phyloP scores from a whole-genome alignment of 35 echinoderm and acorn worm species.

The Holothuria glaberrima region DNA sequence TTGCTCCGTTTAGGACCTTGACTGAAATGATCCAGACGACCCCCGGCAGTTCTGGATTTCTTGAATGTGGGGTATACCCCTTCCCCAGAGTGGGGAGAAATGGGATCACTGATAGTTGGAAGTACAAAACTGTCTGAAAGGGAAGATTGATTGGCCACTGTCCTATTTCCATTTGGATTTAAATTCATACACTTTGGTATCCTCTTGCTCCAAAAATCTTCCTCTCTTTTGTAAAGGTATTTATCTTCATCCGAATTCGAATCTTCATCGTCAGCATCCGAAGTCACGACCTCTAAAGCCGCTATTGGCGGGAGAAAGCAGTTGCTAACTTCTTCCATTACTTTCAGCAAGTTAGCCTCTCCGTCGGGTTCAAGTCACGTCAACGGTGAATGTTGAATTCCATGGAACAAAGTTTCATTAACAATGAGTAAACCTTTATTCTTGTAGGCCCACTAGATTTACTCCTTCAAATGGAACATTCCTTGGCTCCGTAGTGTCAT shows the following conservation, averaged over 20 bases:
- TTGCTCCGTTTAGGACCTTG: neutral
- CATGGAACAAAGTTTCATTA: too few relatives aligned
- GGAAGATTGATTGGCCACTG: slow-evolving; percentile 21
- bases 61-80: slow-evolving; percentile 1
- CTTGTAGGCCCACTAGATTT: too few relatives aligned
- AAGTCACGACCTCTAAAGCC: neutral
- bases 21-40: slow-evolving; percentile 38
- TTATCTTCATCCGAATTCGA: slow-evolving; percentile 30
- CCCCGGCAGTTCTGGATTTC: slow-evolving; percentile 40
- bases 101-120: slow-evolving; percentile 5
- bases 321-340: slow-evolving; percentile 30
- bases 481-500: too few relatives aligned
- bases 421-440: too few relatives aligned
- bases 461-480: too few relatives aligned
- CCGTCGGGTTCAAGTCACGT: too few relatives aligned
- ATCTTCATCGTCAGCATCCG: slow-evolving; percentile 34
- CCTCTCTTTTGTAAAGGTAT: slow-evolving; percentile 4
- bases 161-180: slow-evolving; percentile 3
- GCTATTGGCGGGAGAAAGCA: slow-evolving; percentile 31
- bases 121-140: slow-evolving; percentile 47
- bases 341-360: neutral
- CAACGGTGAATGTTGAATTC: too few relatives aligned
- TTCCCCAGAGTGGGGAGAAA: neutral
- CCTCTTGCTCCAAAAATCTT: slow-evolving; percentile 35
- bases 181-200: slow-evolving; percentile 15